Percentiles rank a stretch among this genome's conserved stretches.
Conservation (phyloP, 2,888 invertebrate species). For the Brenthis hecate region DNA sequence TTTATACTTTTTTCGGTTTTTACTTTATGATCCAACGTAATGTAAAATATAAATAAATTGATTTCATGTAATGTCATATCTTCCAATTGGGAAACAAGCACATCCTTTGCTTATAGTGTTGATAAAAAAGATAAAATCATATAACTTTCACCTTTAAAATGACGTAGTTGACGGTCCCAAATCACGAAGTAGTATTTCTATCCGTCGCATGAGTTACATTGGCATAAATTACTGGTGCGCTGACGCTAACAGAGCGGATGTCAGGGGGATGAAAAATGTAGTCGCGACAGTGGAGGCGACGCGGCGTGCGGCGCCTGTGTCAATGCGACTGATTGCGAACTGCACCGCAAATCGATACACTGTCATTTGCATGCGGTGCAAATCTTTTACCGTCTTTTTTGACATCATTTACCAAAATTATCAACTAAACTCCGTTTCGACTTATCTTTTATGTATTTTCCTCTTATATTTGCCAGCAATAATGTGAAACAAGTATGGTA, state of each 20-base stretch:
- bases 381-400: slow-evolving; percentile 35
- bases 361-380: slow-evolving; percentile 46
- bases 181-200: slow-evolving; percentile 43
- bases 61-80: no score
- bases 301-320: slow-evolving; percentile 41
- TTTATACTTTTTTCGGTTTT: no score
- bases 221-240: slow-evolving; percentile 49
- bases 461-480: no score
- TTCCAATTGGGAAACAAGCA: no score
- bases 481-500: no score
- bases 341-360: slow-evolving; percentile 47
- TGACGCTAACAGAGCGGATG: slow-evolving; percentile 49
- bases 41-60: no score
- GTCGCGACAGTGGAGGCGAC: slow-evolving; percentile 44
- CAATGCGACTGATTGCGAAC: slow-evolving; percentile 48
- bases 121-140: neutral
- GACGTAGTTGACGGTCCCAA: slow-evolving; percentile 33
- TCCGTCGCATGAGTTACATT: slow-evolving; percentile 43
- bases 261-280: slow-evolving; percentile 51
- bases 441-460: no score
- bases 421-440: no score
- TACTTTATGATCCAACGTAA: no score
- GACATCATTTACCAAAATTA: slow-evolving; percentile 42
- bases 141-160: slow-evolving; percentile 21
- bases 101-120: no score